These are phyloP conservation scores for Coecobrya sp. DNA, from an alignment of 2,888 invertebrate genomes.

Conservation along the genomic window DNA sequence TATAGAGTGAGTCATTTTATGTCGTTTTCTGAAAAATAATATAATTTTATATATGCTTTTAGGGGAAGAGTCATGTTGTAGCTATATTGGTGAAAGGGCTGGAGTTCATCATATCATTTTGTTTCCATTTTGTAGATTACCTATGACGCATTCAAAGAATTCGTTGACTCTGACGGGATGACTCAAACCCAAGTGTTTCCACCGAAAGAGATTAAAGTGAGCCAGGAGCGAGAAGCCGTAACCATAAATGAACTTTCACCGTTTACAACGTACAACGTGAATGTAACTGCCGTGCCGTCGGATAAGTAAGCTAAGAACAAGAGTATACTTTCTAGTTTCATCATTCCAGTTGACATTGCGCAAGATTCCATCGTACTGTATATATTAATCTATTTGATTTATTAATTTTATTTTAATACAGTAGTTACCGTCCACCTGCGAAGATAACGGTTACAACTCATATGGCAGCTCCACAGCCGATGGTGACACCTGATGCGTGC, in stretches of 20 bases:
- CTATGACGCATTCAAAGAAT: conserved; percentile 97
- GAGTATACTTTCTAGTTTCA: too few species aligned
- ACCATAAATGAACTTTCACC: conserved; percentile 96
- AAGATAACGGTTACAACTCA: conserved; percentile 98
- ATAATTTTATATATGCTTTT: neutral
- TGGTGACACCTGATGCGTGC: conserved; percentile 95
- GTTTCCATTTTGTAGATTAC: conserved; percentile 89
- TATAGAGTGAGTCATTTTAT: conserved; percentile 90
- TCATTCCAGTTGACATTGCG: too few species aligned
- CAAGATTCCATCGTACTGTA: too few species aligned
- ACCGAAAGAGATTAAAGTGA: conserved; percentile 91
- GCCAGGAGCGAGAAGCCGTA: conserved; percentile 91
- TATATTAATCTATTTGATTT: too few species aligned
- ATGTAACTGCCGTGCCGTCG: conserved; percentile 93
- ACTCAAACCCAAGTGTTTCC: conserved; percentile 94
- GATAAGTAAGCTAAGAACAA: too few species aligned
- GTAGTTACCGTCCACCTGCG: conserved; percentile 95
- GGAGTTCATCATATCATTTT: neutral
- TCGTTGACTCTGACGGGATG: conserved; percentile 97
- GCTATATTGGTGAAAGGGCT: neutral
- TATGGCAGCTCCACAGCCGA: conserved; percentile 97
- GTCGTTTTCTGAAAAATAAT: neutral
- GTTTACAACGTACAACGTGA: conserved; percentile 97
- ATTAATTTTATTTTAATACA: too few species aligned
- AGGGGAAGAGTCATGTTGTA: neutral